Base-by-base conservation (phyloP, 1,140 invertebrate species). In the Anoplophora glabripennis region DNA sequence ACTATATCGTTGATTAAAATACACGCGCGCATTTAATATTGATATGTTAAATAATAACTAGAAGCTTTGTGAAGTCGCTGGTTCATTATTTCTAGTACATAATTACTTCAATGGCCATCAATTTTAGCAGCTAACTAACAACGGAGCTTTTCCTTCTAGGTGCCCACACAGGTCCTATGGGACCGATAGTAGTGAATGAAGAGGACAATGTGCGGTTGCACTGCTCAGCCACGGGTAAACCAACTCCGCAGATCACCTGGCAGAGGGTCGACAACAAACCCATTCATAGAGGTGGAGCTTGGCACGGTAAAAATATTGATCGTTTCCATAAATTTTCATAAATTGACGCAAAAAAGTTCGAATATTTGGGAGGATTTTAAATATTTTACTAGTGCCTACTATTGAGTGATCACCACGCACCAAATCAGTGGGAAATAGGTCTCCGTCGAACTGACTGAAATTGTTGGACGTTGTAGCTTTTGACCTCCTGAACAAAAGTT, bases 231-330 rank as follows among this genome's bases (percentile, higher is more conserved):
- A 84, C 83, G 48, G 92, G 92, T 7, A 80, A 81, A 47, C 92
- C 92, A 0, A 74, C 77, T 41, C 92, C 93, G 0, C 75, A 79
- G 18, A 83, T 93, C 41, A 85, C 86, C 46, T 95, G 91, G 92
- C 79, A 84, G 7, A 83, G 86, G 66, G 78, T 83, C 45, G 89
- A 92, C 64, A 81, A 82, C 21, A 76, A 78, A 46, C 78, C 80
- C 10, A 89, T 90, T 53, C 80, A 78, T 18, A 71, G 83, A 28
- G n/a, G n/a, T n/a, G 84, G 84, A 44, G 72, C 79, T 40, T 85
- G 83, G 83, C 78, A 83, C 70, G 78, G 85, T 87, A 67, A 57
- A 10, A 44, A 44, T 8, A 1, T 14, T 21, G 7, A 40, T 4
- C 14, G 9, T n/a, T 40, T 11, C 4, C 14, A 14, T 40, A n/a